These are phyloP conservation scores for Copsychus sechellarum DNA, from an alignment of 2,113 vertebrate species.

Conservation along the genomic window DNA sequence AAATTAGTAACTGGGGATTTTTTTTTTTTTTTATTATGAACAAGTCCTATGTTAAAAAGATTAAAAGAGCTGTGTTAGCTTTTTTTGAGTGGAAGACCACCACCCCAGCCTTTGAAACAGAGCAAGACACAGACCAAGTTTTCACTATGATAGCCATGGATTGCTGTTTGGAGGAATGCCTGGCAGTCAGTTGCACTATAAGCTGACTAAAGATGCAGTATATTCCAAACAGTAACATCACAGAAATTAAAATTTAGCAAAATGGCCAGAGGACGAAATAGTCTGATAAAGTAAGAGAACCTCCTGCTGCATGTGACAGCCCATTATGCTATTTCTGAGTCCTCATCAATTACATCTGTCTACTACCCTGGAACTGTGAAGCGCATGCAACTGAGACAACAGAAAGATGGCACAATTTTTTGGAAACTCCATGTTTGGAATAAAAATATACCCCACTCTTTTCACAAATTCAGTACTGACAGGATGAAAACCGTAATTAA, in stretches of 20 bases:
- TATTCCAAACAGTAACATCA: background rate
- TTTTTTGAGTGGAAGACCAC: background rate
- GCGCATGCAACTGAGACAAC: rapidly evolving
- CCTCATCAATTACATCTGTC: background rate
- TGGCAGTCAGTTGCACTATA: background rate
- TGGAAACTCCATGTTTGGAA: background rate
- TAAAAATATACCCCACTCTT: background rate
- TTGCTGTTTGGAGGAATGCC: background rate
- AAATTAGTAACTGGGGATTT: background rate
- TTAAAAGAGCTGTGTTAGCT: background rate
- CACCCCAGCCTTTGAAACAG: background rate
- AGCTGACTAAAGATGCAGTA: background rate
- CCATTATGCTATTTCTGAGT: background rate
- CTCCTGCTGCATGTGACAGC: background rate
- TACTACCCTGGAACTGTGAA: background rate
- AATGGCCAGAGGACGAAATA: background rate
- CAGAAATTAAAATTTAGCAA: background rate
- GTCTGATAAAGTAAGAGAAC: background rate
- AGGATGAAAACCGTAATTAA: background rate
- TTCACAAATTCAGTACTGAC: background rate
- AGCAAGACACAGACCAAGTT: background rate
- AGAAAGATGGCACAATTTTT: background rate
- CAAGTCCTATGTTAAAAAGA: background rate
- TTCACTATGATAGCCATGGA: background rate
- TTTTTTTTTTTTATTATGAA: background rate